Evolutionary conservation across 2,797 vertebrate species (phyloP).

Genomic region (Acanthis flammea): DNA sequence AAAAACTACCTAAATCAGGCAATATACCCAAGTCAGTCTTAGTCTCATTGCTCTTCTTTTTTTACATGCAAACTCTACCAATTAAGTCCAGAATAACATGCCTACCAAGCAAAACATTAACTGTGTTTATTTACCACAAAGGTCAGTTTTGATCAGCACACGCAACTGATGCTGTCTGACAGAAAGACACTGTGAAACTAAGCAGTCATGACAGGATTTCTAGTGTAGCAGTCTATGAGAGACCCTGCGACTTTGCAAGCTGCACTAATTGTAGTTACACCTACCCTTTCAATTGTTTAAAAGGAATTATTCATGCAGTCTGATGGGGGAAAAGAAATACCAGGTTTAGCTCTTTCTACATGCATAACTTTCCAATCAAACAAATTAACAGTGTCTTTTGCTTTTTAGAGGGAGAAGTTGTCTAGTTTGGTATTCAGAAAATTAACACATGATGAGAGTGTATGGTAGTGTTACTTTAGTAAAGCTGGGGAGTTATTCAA

Average conservation of each 20-base stretch:
- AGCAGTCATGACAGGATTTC: neutral
- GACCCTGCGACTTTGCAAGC: neutral
- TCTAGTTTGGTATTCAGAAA: neutral
- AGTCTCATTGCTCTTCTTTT: neutral
- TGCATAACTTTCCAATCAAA: neutral
- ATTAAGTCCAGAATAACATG: neutral
- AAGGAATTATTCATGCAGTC: neutral
- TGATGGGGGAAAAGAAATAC: neutral
- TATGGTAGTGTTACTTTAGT: neutral
- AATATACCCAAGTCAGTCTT: neutral
- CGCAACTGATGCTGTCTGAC: neutral
- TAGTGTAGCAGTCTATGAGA: neutral
- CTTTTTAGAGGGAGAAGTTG: neutral
- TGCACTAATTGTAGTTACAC: neutral
- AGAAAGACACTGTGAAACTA: neutral
- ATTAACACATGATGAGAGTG: neutral
- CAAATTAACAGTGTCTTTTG: neutral
- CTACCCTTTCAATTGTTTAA: neutral
- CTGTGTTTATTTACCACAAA: neutral
- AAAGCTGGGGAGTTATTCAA: conserved; percentile 37
- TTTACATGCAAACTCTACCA: neutral
- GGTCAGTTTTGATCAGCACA: neutral
- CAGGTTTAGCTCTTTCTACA: neutral
- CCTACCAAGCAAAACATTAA: neutral
- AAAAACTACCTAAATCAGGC: neutral